Evolutionary conservation across 2,888 invertebrate genomes (phyloP), one percentile per base, ranked within the genome.

Genomic region (Hypolimnas misippus): DNA sequence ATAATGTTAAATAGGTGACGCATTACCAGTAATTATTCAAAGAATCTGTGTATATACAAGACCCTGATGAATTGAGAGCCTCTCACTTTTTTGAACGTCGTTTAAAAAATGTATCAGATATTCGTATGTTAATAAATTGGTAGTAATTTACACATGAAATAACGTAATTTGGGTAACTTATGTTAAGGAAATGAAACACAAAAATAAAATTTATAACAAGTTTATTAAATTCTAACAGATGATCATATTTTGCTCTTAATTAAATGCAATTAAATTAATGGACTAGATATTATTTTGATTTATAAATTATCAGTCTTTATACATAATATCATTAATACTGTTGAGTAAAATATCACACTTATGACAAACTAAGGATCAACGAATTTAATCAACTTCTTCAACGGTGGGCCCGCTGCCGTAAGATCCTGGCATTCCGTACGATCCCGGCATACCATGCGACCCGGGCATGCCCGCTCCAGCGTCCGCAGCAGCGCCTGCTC

Each of bases 231-330:
- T 8, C 40, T 16, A 40, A 7, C n/a, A 40, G 2, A 92, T 84
- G 44, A 95, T 82, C 95, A 95, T 25, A 25, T 25, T 25, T 25
- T 25, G 25, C 25, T 2, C 25, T 25, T 25, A 25, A 25, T 25
- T 25, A 25, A 5, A 5, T 25, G 5, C 25, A 25, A 2, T 25
- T 3, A 25, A n/a, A n/a, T n/a, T n/a, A n/a, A n/a, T n/a, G n/a
- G 25, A 25, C 25, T 25, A 25, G 25, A 25, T 2, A 25, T 25
- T 5, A 2, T 25, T 25, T 25, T 25, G 25, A 25, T 5, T 25
- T 25, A 25, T 25, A 25, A 25, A 25, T 3, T 3, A 3, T 25
- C 25, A 25, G 25, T 25, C 25, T 25, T 25, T 25, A 25, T 5
- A 25, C 25, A 25, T 25, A 25, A 25, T 25, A 25, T 25, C 5